phyloP scores from a whole-genome alignment of 1,140 invertebrate genomes.

The Oncopeltus fasciatus region DNA sequence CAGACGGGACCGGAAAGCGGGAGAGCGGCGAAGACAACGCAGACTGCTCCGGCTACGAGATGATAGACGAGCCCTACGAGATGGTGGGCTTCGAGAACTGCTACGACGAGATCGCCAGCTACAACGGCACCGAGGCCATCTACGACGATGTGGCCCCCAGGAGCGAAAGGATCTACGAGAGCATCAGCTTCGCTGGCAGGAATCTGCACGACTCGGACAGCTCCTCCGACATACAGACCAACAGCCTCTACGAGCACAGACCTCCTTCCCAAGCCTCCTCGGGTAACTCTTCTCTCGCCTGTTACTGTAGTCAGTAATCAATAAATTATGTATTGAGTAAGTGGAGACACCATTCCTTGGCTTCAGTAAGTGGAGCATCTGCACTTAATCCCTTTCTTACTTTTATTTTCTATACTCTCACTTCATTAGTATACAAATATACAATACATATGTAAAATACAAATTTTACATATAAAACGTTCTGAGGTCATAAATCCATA shows the following conservation, averaged over 20 bases:
- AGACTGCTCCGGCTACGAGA: not conserved
- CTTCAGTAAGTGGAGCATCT: too few relatives aligned
- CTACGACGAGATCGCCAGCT: constrained; percentile 12
- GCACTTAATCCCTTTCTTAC: too few relatives aligned
- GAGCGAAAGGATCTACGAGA: constrained; percentile 12
- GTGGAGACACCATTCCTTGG: too few relatives aligned
- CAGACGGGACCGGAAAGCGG: not conserved
- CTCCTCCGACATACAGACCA: constrained; percentile 24
- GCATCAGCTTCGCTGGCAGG: constrained; percentile 2
- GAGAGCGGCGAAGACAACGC: not conserved
- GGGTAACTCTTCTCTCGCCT: too few relatives aligned
- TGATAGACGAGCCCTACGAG: not conserved
- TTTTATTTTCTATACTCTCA: too few relatives aligned
- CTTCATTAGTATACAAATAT: too few relatives aligned
- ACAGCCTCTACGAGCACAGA: constrained; percentile 25
- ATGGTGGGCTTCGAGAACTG: constrained; percentile 8
- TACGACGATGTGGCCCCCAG: constrained; percentile 16
- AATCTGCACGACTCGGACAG: constrained; percentile 16
- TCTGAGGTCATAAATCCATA: too few relatives aligned
- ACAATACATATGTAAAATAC: too few relatives aligned
- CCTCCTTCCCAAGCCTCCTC: constrained; percentile 20
- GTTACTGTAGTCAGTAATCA: too few relatives aligned
- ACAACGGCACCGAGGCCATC: constrained; percentile 3
- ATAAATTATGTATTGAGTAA: too few relatives aligned
- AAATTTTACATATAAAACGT: too few relatives aligned